Evolutionary conservation across 2,888 invertebrate species (phyloP), one percentile per base, ranked within the genome.

Genomic region (Drosophila helvetica): DNA sequence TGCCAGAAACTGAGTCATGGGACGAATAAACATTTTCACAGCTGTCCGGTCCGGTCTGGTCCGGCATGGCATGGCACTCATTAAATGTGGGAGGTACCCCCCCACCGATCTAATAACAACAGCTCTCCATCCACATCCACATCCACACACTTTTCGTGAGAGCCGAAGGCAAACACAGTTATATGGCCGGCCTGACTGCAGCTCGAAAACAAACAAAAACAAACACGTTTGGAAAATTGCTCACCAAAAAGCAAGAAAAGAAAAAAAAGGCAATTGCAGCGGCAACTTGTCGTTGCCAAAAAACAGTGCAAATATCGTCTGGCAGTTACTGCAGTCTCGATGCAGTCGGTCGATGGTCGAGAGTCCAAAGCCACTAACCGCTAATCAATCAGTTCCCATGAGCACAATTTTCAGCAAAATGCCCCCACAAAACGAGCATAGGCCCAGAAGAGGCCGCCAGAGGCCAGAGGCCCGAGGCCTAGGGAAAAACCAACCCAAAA

Each of bases 341-440:
- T 33, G 17, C 17, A 22, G 60, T 45, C 18, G 47, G 19, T 47
- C 33, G 78, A 66, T 64, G 77, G 58, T 66, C 33, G 79, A 63
- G 55, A 0, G 15, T 6, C 38, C 8, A 55, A 73, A 80, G 53
- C 66, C 78, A 86, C 81, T 79, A 78, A 75, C 84, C 82, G 74
- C 80, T 84, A 86, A 87, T 87, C 87, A 88, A 86, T 85, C 88
- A 85, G 87, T 88, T 87, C 87, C 88, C 87, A 87, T 88, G 88
- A 81, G 86, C 87, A 69, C 80, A 81, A 82, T 87, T 86, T 81
- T 59, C 67, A 66, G 38, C 64, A 75, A 81, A 82, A 77, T 82
- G 75, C 78, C 84, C 77, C 80, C 83, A 78, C 78, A 38, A 38
- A 38, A 38, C 38, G 38, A n/a, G 38, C 6, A 15, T 5, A 30